Base-by-base conservation (phyloP, 2,888 invertebrate genomes). In the Drosophila sordidapex region DNA sequence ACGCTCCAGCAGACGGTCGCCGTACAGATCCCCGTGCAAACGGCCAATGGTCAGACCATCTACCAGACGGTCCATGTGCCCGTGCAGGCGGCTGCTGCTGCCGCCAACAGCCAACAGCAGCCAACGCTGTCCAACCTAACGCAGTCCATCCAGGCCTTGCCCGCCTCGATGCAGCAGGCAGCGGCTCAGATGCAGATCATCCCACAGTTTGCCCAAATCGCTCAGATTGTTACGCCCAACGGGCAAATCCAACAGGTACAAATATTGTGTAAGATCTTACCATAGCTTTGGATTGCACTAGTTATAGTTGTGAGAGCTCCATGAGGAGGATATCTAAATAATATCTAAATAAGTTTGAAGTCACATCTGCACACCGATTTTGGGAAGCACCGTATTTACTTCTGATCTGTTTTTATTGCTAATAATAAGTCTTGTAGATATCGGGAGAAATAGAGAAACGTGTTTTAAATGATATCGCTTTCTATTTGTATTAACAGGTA, bases 1-100 rank as follows among this genome's bases (percentile, higher is more conserved):
- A 73, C 91, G 57, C 71, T 91, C 21, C 87, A 92, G 31, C 96
- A 96, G 89, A 96, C 97, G 70, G 97, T 98, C 60, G 97, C 98
- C 0, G 97, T 98, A 6, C 98, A 98, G 93, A 97, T 92, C 25
- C 92, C 92, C 25, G 92, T 92, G 52, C 93, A 93, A 64, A 92
- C 92, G 0, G 91, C 86, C 46, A 84, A 75, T 40, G 99, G 99
- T 0, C 98, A 99, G 93, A 98, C 99, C 0, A 96, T 99, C 70
- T 97, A 98, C 93, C 99, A 99, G 93, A 98, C 99, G 0, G 96
- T 99, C 1, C 98, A 99, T 92, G 96, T 99, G 87, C 99, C 99
- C 0, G 94, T 98, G 25, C 98, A 98, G 93, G 95, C 97, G 51
- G 95, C 84, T 0, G 81, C 85, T 0, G 72, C 96, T 27, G 70